These are phyloP conservation scores for Acronicta leporina DNA, from an alignment of 2,888 invertebrate species.

Conservation along the genomic window DNA sequence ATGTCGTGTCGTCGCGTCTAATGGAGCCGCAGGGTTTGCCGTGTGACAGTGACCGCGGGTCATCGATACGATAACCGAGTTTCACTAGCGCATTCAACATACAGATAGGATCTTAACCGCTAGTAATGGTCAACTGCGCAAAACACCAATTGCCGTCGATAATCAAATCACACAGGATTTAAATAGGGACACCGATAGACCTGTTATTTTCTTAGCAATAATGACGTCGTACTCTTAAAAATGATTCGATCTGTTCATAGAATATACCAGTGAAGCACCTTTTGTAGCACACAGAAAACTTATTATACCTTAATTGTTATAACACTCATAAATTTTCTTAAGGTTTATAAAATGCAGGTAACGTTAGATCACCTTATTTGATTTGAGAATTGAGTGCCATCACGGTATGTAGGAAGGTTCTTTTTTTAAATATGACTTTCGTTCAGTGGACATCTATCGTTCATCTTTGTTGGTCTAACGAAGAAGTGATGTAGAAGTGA, in stretches of 20 bases:
- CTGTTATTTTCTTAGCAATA: slow-evolving; percentile 35
- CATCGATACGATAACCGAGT: slow-evolving; percentile 76
- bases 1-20: slow-evolving; percentile 51
- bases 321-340: too few species aligned
- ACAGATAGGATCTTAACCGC: slow-evolving; percentile 17
- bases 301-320: too few species aligned
- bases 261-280: too few species aligned
- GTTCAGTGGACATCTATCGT: slow-evolving; percentile 17
- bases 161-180: slow-evolving; percentile 22
- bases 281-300: too few species aligned
- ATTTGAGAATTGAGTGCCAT: too few species aligned
- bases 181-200: slow-evolving; percentile 11
- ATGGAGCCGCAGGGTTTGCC: slow-evolving; percentile 44
- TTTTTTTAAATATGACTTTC: not conserved
- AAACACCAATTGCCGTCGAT: slow-evolving; percentile 1
- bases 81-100: slow-evolving; percentile 54
- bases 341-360: too few species aligned
- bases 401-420: too few species aligned
- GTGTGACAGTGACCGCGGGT: slow-evolving; percentile 67
- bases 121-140: slow-evolving; percentile 21
- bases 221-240: not conserved
- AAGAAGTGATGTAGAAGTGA: not conserved
- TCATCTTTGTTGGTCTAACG: not conserved
- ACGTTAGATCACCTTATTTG: too few species aligned
- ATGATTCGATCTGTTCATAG: too few species aligned